Evolutionary conservation across 2,888 invertebrate species (phyloP).

Genomic region (Dicranocentrus wangi): DNA sequence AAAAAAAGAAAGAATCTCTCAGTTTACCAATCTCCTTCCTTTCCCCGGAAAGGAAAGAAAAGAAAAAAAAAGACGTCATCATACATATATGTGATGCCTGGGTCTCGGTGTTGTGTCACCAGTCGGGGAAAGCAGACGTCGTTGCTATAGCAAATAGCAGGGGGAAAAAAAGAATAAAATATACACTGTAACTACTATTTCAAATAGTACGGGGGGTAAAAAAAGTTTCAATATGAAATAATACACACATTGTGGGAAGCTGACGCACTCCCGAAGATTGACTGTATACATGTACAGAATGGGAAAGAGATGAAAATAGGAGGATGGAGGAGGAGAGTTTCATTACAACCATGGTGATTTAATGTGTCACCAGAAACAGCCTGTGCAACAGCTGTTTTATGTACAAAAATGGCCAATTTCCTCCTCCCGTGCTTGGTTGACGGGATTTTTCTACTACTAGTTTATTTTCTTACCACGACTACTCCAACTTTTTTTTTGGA

Average conservation of each 20-base stretch:
- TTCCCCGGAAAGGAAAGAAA: too few relatives aligned
- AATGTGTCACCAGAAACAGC: constrained; percentile 73
- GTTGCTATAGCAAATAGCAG: too few relatives aligned
- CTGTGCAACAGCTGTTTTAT: constrained; percentile 73
- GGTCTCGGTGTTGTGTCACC: background rate
- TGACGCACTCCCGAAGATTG: constrained; percentile 40
- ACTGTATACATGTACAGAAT: constrained; percentile 56
- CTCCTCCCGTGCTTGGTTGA: constrained; percentile 63
- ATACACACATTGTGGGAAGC: constrained; percentile 49
- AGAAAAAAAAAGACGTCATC: too few relatives aligned
- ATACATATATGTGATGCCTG: too few relatives aligned
- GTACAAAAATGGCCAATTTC: constrained; percentile 73
- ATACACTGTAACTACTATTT: too few relatives aligned
- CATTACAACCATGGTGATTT: constrained; percentile 73
- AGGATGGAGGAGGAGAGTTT: constrained; percentile 68
- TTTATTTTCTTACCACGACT: constrained; percentile 23
- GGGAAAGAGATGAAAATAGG: constrained; percentile 43
- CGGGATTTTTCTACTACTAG: constrained; percentile 61
- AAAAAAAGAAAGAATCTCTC: background rate
- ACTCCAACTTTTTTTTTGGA: background rate
- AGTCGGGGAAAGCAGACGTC: too few relatives aligned
- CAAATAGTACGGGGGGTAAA: too few relatives aligned
- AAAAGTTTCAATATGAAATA: constrained; percentile 41
- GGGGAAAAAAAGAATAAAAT: too few relatives aligned
- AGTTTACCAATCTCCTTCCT: background rate